Percentiles rank a stretch among this genome's conserved stretches.
Evolutionary conservation across 2,797 vertebrate genomes (phyloP).

Genomic region (Acanthiza pusilla): DNA sequence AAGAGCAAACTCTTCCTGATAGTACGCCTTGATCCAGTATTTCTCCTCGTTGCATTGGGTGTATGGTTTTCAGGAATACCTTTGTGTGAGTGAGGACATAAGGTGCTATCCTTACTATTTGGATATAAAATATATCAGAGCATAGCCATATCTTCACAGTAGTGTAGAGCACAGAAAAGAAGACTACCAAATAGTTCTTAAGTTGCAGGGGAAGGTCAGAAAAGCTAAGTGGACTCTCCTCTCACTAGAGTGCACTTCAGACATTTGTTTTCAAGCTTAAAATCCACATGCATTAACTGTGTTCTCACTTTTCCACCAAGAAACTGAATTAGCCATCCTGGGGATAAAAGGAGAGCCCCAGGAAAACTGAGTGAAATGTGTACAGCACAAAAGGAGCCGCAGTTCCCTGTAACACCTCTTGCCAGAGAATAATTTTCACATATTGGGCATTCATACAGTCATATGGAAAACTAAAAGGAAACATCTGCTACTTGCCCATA

Average conservation of each 20-base stretch:
- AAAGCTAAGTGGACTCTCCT: background rate
- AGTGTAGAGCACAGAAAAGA: background rate
- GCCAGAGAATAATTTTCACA: conserved; percentile 50
- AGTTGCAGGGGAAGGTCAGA: background rate
- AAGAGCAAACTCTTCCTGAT: background rate
- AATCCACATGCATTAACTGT: background rate
- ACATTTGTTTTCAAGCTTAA: background rate
- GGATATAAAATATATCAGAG: background rate
- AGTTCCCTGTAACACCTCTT: background rate
- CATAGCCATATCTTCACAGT: background rate
- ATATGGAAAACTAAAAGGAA: conserved; percentile 45
- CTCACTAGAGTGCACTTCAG: background rate
- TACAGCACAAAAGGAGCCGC: background rate
- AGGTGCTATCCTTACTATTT: background rate
- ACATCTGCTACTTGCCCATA: conserved; percentile 48
- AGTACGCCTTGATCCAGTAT: background rate
- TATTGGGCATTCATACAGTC: conserved; percentile 8
- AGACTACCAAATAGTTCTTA: background rate
- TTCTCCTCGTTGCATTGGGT: background rate
- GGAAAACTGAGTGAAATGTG: background rate
- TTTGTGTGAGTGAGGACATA: background rate
- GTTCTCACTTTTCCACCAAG: background rate
- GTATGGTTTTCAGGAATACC: background rate
- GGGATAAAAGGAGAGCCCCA: background rate
- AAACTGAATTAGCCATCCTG: background rate